Conservation (phyloP, 2,113 vertebrate species). For the Athene cunicularia region DNA sequence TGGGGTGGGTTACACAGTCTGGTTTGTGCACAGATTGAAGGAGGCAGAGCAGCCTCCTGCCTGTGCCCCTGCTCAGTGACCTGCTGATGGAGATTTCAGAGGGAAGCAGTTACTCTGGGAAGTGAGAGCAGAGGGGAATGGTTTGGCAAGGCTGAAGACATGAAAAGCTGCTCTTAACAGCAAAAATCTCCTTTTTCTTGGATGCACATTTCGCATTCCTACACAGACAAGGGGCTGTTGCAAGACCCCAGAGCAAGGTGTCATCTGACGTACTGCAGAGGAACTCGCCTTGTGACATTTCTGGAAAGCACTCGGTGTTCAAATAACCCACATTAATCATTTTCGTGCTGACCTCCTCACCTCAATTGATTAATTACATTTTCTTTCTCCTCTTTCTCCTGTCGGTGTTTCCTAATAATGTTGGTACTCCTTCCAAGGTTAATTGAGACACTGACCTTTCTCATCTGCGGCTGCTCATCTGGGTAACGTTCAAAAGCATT, state of each 20-base stretch:
- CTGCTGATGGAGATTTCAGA: background rate
- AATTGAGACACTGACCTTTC: conserved; percentile 77
- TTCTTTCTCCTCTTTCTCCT: conserved; percentile 45
- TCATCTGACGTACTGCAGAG: background rate
- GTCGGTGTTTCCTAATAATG: conserved; percentile 49
- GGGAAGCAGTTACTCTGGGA: background rate
- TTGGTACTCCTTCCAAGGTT: conserved; percentile 72
- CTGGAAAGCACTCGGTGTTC: conserved; percentile 36
- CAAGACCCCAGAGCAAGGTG: background rate
- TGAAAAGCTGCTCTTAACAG: background rate
- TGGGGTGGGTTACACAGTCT: background rate
- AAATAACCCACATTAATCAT: conserved; percentile 71
- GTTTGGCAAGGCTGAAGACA: background rate
- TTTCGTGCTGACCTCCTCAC: conserved; percentile 59
- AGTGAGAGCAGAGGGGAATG: background rate
- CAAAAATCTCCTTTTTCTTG: background rate
- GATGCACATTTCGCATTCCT: background rate
- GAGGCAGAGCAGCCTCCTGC: background rate
- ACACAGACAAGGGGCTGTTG: background rate
- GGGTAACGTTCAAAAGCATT: background rate
- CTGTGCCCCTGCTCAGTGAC: background rate
- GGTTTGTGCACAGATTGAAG: background rate
- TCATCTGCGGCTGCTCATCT: conserved; percentile 25
- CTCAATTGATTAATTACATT: conserved; percentile 67
- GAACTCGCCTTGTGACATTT: conserved; percentile 53